Conservation (phyloP, 2,113 vertebrate genomes). For the Chiloscyllium plagiosum region DNA sequence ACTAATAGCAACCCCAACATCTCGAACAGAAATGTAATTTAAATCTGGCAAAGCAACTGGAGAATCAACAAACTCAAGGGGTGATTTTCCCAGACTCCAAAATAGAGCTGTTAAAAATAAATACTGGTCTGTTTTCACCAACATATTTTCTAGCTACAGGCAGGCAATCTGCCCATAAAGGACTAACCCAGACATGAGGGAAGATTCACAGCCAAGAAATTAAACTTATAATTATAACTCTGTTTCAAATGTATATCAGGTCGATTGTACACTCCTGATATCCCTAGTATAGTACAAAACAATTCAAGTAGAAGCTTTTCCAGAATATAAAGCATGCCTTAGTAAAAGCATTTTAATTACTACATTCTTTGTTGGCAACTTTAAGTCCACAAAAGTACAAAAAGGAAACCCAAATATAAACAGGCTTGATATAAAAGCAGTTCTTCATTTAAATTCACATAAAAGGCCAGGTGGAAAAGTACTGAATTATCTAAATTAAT, state of each 20-base stretch:
- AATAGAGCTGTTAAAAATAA: neutral
- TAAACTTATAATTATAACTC: neutral
- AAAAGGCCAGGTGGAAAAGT: neutral
- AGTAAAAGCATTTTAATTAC: neutral
- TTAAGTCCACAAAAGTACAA: neutral
- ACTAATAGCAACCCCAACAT: neutral
- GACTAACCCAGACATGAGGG: neutral
- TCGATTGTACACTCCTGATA: neutral
- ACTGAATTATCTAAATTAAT: neutral
- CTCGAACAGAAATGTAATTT: neutral
- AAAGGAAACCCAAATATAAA: neutral
- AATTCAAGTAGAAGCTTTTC: neutral
- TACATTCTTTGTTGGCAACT: neutral
- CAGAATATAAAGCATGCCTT: neutral
- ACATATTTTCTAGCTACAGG: neutral
- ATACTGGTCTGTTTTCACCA: neutral
- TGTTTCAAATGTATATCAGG: neutral
- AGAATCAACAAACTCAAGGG: neutral
- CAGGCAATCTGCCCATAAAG: slow-evolving; percentile 12
- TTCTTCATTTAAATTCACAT: neutral
- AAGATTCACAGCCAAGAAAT: neutral
- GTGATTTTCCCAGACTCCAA: neutral
- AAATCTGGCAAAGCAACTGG: neutral
- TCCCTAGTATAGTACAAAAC: neutral
- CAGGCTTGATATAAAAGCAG: neutral